Percentiles rank a stretch among this genome's conserved stretches.
phyloP scores from a whole-genome alignment of 2,888 invertebrate genomes.

The Amaurobius ferox region DNA sequence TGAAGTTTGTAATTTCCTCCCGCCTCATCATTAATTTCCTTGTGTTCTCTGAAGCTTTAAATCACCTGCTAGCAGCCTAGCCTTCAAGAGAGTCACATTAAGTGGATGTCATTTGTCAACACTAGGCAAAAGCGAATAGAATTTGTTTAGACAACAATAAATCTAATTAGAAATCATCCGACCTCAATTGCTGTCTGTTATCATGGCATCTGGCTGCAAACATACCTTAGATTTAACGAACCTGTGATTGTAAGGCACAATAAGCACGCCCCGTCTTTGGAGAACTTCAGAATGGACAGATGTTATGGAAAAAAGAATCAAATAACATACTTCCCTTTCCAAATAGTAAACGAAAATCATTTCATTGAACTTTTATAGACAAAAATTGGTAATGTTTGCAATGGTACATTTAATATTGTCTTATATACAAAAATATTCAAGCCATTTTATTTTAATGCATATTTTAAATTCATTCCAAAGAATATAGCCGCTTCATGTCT shows the following conservation, averaged over 20 bases:
- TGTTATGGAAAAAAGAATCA: slow-evolving; percentile 2
- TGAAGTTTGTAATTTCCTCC: slow-evolving; percentile 33
- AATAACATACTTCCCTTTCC: no score
- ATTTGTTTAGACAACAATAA: slow-evolving; percentile 4
- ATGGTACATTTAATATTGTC: no score
- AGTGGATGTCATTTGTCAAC: slow-evolving; percentile 6
- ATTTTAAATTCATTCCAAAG: no score
- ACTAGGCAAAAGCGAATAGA: slow-evolving; percentile 15
- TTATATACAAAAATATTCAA: no score
- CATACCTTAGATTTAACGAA: slow-evolving; percentile 13
- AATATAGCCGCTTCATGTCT: no score
- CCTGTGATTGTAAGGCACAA: not conserved
- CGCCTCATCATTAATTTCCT: slow-evolving; percentile 29
- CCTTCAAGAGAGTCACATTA: not conserved
- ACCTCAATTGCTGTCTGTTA: not conserved
- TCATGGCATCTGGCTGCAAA: slow-evolving; percentile 11
- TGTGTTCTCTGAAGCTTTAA: slow-evolving; percentile 38
- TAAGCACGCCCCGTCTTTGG: not conserved
- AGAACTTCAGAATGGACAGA: not conserved
- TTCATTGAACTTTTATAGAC: no score
- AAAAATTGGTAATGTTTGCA: no score
- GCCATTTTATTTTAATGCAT: no score
- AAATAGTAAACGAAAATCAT: no score
- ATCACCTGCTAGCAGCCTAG: not conserved
- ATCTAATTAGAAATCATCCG: slow-evolving; percentile 8